Evolutionary conservation across 2,888 invertebrate species (phyloP), one percentile per base, ranked within the genome.

Genomic region (Chironomus tentans): DNA sequence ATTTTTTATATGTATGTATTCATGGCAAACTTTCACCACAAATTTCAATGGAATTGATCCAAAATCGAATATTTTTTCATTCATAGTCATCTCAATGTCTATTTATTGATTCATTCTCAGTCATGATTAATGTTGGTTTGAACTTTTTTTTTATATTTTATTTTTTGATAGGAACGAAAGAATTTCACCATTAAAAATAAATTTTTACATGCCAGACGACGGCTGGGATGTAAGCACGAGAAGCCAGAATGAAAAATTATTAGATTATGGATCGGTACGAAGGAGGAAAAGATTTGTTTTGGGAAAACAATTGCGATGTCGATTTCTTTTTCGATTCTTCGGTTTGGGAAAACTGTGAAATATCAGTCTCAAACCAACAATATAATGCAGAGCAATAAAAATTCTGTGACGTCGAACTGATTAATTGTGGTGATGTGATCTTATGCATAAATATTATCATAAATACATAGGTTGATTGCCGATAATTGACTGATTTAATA

Each of bases 321-420:
- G 15, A 15, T 18, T 56, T 56, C 15, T 62, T 73, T 18, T 38
- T 62, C 47, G 21, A 38, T 73, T 73, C n/a, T 28, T 50, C 50
- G 76, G 68, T 69, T 76, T 68, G 76, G 76, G 76, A 76, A 76
- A 76, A 76, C 76, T 76, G 76, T 76, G 76, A 76, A 77, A 74
- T 74, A 73, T 73, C 68, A 70, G 77, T 73, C 77, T 77, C 73
- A 73, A 86, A 86, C 86, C 86, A 85, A 82, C 80, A 82, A 83
- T 85, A 86, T 85, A 84, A 86, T 86, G 86, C 86, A 83, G 86
- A 86, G 85, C 81, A 86, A 86, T 86, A 84, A 82, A 82, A 85
- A 83, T 84, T 81, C 84, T 83, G 85, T 85, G 68, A 77, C 77
- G 85, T 82, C 83, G 76, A 76, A 76, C 69, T 69, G 69, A 50